Evolutionary conservation across 2,888 invertebrate genomes (phyloP), one percentile per base, ranked within the genome.

Genomic region (Polymixis flavicincta): DNA sequence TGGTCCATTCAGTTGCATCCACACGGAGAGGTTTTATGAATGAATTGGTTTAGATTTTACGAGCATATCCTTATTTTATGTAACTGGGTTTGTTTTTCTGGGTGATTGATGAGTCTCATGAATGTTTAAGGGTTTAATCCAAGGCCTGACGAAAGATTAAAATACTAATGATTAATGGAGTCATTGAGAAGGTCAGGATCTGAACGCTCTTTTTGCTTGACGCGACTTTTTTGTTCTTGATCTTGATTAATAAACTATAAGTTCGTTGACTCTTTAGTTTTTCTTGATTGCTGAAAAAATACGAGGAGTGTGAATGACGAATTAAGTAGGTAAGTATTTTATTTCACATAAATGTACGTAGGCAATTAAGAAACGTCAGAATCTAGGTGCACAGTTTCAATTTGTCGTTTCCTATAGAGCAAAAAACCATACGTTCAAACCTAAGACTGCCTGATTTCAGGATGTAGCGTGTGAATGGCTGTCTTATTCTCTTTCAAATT

Each of bases 1-100:
- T 78, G 83, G 60, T 75, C 37, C 70, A 67, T 81, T 80, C 83
- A 81, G 25, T 50, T 54, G 70, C 63, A 76, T 81, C 48, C 17
- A 42, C 57, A 73, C 60, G 57, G 48, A 61, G 25, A 59, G 50
- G 60, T 76, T 73, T 76, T 81, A 81, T 85, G 70, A 82, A 73
- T 64, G 60, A 65, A 76, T 76, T 64, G 63, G 37, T 71, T 69
- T 74, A 57, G 22, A 67, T 71, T 79, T 72, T 57, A 66, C 28
- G 60, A 63, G 45, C 28, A 28, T 17, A 48, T 32, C 14, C 25
- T 14, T 9, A 60, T 32, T 63, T 55, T 54, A 37, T 76, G 14
- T 67, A 32, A 70, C 14, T n/a, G 37, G 7, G 32, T 28, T 17
- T 60, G n/a, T 69, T 54, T 32, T 72, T 42, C 50, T 55, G 13